Base-by-base conservation (phyloP, 2,113 vertebrate genomes). In the Alexandromys fortis region DNA sequence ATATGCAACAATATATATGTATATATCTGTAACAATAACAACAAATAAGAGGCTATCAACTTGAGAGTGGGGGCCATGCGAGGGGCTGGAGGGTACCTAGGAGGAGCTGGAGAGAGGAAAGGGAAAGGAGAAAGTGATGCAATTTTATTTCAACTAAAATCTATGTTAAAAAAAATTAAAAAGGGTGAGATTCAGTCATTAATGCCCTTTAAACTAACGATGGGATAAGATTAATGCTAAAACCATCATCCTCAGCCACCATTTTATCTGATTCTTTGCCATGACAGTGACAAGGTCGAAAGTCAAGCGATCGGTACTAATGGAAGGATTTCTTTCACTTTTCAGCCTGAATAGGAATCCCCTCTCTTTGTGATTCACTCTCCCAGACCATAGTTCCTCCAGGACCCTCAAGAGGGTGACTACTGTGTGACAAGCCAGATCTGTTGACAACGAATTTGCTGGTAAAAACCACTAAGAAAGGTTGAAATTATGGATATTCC, bases 261-360 rank as follows among this genome's bases (percentile, higher is more conserved):
- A 35, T 61, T 90, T 94, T 96, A 63, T 97, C 68, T 94, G n/a
- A 26, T 45, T 76, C n/a, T 94, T 88, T 94, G 45, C 78, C 68
- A 87, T 28, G 63, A 93, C 52, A 86, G 49, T 63, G 91, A 83
- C 90, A 28, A 16, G 42, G 78, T 92, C 52, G 94, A 91, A 76
- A 92, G 72, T 89, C 90, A 76, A 47, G 76, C 11, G 89, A 63
- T 96, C 72, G 89, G 4, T 28, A 26, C 26, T 58, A 63, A 83
- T 16, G 14, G 70, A 63, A 90, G 63, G 33, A 82, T 21, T 75
- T 28, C 67, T 83, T 81, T 52, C 76, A 49, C 75, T 65, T 63
- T 63, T 75, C 38, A 85, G 70, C 5, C 38, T 85, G 82, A 73
- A 76, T 67, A 89, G 67, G 63, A 93, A 76, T 45, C 19, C 63